These are phyloP conservation scores for Helobdella robusta DNA, from an alignment of 2,888 invertebrate genomes.

Conservation along the genomic window DNA sequence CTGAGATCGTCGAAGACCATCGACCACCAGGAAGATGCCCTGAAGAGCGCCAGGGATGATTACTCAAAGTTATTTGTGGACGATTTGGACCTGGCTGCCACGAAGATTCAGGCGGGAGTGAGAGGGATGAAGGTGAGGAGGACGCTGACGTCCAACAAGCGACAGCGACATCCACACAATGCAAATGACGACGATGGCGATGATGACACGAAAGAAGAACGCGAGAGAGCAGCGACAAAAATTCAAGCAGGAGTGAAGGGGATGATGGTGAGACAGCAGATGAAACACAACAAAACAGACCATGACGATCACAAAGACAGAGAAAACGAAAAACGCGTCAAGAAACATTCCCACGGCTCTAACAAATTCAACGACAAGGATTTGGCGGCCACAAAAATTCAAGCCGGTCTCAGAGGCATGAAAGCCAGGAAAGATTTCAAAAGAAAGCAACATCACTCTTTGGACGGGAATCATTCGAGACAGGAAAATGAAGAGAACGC, in stretches of 20 bases:
- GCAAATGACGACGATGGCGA: too few species aligned
- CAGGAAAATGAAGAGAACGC: background rate
- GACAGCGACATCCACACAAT: too few species aligned
- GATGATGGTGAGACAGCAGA: too few species aligned
- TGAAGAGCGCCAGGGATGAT: background rate
- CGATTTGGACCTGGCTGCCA: constrained; percentile 38
- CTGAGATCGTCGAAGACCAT: constrained; percentile 37
- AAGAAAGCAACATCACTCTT: too few species aligned
- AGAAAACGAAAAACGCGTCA: background rate
- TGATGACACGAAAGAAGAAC: constrained; percentile 7
- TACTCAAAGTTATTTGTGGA: too few species aligned
- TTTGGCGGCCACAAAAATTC: constrained; percentile 39
- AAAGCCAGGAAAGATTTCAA: constrained; percentile 22
- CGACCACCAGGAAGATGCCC: background rate
- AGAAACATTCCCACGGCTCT: background rate
- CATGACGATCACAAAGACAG: background rate
- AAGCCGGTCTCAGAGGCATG: constrained; percentile 38
- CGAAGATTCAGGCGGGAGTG: constrained; percentile 39
- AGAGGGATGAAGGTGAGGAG: constrained; percentile 32
- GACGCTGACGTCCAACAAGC: constrained; percentile 7
- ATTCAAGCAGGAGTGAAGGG: too few species aligned
- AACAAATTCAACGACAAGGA: background rate
- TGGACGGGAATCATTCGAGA: too few species aligned
- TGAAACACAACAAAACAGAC: too few species aligned
- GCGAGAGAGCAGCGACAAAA: background rate